Evolutionary conservation across 2,888 invertebrate genomes (phyloP).

Genomic region (Cheilosia vulpina): DNA sequence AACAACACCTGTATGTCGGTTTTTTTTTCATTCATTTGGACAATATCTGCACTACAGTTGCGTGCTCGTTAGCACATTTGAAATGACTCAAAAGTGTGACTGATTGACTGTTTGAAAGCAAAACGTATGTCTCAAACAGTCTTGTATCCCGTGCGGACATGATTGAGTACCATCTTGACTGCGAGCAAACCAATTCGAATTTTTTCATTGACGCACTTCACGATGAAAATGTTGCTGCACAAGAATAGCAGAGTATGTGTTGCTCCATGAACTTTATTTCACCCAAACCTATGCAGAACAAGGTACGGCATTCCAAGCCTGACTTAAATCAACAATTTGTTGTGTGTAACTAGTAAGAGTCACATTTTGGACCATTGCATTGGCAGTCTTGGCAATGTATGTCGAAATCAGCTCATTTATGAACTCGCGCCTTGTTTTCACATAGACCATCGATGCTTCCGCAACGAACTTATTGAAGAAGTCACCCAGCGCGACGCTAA

Average conservation of each 20-base stretch:
- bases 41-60: too few relatives aligned
- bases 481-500: conserved; percentile 76
- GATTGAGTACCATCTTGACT: too few relatives aligned
- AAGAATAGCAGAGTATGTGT: background rate
- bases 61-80: too few relatives aligned
- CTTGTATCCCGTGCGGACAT: too few relatives aligned
- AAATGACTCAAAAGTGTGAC: too few relatives aligned
- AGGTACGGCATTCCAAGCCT: conserved; percentile 10
- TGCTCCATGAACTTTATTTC: background rate
- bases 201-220: too few relatives aligned
- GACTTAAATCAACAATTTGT: background rate
- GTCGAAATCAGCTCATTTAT: conserved; percentile 17
- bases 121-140: too few relatives aligned
- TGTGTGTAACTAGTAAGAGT: conserved; percentile 13
- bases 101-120: too few relatives aligned
- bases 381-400: background rate
- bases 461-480: conserved; percentile 70
- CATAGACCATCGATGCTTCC: conserved; percentile 55
- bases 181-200: too few relatives aligned
- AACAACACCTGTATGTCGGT: too few relatives aligned
- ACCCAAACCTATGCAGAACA: background rate
- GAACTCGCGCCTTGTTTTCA: conserved; percentile 12
- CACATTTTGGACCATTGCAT: conserved; percentile 9
- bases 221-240: background rate
- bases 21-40: too few relatives aligned